These are phyloP conservation scores for Canis aureus DNA, from an alignment of 2,113 vertebrate species.

Conservation along the genomic window DNA sequence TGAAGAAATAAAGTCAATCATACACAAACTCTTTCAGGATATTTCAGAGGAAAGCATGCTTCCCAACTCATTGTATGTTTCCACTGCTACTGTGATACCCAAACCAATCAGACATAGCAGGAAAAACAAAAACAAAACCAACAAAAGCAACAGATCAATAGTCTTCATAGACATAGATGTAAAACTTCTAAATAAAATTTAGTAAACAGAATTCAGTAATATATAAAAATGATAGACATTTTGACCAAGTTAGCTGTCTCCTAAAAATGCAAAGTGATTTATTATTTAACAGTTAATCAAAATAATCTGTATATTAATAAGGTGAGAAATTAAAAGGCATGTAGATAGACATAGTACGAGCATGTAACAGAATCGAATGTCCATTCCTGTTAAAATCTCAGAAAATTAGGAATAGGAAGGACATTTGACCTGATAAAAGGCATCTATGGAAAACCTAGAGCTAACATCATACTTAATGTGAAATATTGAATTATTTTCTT, in stretches of 20 bases:
- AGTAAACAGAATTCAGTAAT: background rate
- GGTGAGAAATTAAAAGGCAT: background rate
- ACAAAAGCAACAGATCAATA: background rate
- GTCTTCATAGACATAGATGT: background rate
- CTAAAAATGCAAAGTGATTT: constrained; percentile 13
- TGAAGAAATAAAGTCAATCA: constrained; percentile 2
- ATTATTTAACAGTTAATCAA: background rate
- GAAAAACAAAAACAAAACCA: background rate
- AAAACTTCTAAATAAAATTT: background rate
- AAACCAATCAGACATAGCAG: background rate
- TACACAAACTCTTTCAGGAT: background rate
- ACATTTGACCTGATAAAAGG: background rate
- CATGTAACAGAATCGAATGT: background rate
- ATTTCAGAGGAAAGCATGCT: background rate
- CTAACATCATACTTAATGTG: background rate
- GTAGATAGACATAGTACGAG: background rate
- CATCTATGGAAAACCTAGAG: background rate
- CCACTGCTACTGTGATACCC: background rate
- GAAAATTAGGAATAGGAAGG: constrained; percentile 4
- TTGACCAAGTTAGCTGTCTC: background rate
- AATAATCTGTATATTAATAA: background rate
- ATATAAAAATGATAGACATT: background rate
- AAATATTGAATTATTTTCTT: background rate
- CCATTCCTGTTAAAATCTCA: background rate
- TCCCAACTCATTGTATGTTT: background rate